Evolutionary conservation across 2,113 vertebrate genomes (phyloP).

Genomic region (Myiozetetes cayanensis): DNA sequence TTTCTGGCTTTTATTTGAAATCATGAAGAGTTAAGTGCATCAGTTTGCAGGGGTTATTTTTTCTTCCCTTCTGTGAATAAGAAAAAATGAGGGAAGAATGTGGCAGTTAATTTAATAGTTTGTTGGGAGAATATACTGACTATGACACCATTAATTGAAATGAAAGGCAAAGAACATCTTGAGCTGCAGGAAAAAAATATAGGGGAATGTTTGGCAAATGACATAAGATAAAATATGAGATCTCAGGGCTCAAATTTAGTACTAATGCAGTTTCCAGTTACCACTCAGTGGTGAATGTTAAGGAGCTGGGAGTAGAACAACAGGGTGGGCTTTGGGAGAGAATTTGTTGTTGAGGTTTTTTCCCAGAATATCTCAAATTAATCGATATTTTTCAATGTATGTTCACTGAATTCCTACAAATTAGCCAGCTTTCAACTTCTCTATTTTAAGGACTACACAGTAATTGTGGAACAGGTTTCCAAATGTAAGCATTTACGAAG

Average conservation of each 20-base stretch:
- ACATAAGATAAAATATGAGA: not conserved
- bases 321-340: not conserved
- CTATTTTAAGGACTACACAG: not conserved
- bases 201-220: not conserved
- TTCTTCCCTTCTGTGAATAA: not conserved
- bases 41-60: conserved; percentile 26
- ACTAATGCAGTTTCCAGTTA: not conserved
- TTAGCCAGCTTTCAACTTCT: not conserved
- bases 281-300: not conserved
- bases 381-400: not conserved
- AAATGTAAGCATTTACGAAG: not conserved
- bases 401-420: not conserved
- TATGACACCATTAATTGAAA: conserved; percentile 45
- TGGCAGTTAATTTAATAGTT: conserved; percentile 46
- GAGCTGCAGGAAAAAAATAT: not conserved
- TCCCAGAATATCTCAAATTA: not conserved
- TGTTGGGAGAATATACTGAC: conserved; percentile 24
- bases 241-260: not conserved
- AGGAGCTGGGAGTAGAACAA: not conserved
- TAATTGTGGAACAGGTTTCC: not conserved
- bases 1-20: conserved; percentile 63
- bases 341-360: not conserved
- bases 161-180: conserved; percentile 17
- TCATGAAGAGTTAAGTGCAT: conserved; percentile 59
- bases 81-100: conserved; percentile 2